Conservation (phyloP, 2,888 invertebrate genomes). For the Drosophila setosimentum region DNA sequence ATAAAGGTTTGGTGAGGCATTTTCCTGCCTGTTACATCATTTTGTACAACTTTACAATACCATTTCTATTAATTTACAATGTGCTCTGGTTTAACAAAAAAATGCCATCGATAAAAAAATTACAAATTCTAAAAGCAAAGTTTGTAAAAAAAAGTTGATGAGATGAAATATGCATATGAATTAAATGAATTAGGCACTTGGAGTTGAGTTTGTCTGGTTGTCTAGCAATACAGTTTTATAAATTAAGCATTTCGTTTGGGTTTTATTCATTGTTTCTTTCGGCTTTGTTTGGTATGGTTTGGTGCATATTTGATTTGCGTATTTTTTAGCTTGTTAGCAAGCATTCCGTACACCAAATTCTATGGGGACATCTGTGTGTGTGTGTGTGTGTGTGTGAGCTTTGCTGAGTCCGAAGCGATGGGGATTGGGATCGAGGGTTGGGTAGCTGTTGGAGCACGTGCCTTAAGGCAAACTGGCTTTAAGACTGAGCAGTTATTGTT, state of each 20-base stretch:
- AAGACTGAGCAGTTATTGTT: not conserved
- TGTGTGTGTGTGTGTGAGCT: not conserved
- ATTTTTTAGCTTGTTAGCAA: constrained; percentile 9
- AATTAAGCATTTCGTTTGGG: constrained; percentile 4
- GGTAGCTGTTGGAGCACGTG: constrained; percentile 9
- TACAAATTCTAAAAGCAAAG: not conserved
- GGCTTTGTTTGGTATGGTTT: constrained; percentile 1
- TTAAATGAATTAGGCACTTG: not conserved
- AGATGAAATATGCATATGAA: not conserved
- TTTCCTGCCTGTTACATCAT: not conserved
- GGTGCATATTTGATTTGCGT: constrained; percentile 20
- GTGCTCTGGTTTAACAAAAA: too few relatives aligned
- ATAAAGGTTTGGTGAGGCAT: not conserved
- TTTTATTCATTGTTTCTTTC: not conserved
- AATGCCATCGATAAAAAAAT: not conserved
- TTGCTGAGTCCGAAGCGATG: not conserved
- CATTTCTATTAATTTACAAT: not conserved
- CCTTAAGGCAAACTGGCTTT: constrained; percentile 6
- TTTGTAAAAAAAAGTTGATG: not conserved
- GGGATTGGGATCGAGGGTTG: not conserved
- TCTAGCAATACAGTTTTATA: constrained; percentile 10
- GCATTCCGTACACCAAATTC: constrained; percentile 20
- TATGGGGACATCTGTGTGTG: constrained; percentile 7
- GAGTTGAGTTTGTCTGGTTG: constrained; percentile 7
- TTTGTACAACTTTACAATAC: not conserved